Base-by-base conservation (phyloP, 2,113 vertebrate species). In the Coptodon rendalli region DNA sequence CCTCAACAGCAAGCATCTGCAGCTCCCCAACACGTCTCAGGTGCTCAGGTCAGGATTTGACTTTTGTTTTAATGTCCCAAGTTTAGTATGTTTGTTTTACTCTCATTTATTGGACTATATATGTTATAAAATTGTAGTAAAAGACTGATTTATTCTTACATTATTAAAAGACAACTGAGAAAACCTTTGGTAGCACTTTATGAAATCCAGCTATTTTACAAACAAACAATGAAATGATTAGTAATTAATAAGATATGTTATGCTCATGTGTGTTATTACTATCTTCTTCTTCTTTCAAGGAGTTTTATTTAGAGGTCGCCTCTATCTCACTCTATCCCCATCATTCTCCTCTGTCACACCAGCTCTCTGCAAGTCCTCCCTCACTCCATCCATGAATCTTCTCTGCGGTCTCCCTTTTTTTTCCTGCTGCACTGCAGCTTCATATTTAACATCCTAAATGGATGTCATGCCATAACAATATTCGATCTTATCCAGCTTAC, bases 11-110 rank as follows among this genome's bases (percentile, higher is more conserved):
- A 97, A 93, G 2, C 95, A 95, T 22, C 96, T 98, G 31, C 94
- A 96, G 31, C 93, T 98, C 82, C 90, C 96, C 59, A 96, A 97
- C 85, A 94, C 88, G 84, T 96, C 94, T n/a, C 97, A 98, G 97
- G 97, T 98, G 92, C 19, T 5, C 13, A 79, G 27, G 22, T 48
- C 68, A 45, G 22, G 68, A 73, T 45, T 73, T 52, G 11, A 79
- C 19, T n/a, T 13, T 34, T 22, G 29, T 53, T 36, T 53, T 79
- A 53, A 79, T 73, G 27, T 73, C 16, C 68, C 22, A 43, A 73
- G 3, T 43, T 73, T 45, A 45, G 22, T 71, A 71, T 43, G n/a
- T 16, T 73, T 45, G 22, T 73, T 73, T 73, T 45, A 6, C 8
- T 73, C n/a, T 45, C 13, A 43, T 71, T 71, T 6, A 24, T 71